Percentiles rank a stretch among this genome's conserved stretches.
Evolutionary conservation across 2,113 vertebrate species (phyloP).

Genomic region (Gracilinanus agilis): DNA sequence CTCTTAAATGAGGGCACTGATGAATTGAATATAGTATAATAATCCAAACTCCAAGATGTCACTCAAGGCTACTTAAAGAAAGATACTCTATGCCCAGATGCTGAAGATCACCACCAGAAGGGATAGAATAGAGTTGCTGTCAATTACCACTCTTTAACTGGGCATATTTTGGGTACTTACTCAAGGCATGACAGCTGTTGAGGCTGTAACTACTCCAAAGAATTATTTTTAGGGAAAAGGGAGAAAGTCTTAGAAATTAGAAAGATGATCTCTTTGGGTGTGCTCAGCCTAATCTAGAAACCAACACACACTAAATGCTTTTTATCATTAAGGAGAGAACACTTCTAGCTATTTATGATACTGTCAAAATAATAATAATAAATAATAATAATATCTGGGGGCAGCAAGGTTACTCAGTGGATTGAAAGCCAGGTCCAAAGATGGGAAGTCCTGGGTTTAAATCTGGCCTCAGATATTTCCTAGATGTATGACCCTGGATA

Average conservation of each 20-base stretch:
- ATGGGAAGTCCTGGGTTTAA: too few relatives aligned
- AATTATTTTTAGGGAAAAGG: background rate
- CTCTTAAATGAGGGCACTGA: conserved; percentile 33
- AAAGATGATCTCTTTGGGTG: background rate
- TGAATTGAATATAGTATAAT: conserved; percentile 1
- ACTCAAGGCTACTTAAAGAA: background rate
- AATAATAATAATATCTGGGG: background rate
- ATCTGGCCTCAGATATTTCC: too few relatives aligned
- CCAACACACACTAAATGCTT: background rate
- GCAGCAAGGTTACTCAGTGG: too few relatives aligned
- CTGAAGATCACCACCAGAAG: background rate
- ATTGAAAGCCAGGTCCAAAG: too few relatives aligned
- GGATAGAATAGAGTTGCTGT: background rate
- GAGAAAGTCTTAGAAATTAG: background rate
- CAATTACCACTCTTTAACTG: background rate
- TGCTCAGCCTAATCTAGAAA: background rate
- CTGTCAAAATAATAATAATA: background rate
- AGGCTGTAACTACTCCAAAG: background rate
- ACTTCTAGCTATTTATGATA: background rate
- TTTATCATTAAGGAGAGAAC: background rate
- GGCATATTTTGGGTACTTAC: background rate
- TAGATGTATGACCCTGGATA: too few relatives aligned
- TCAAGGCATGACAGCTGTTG: background rate
- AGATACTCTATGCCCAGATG: background rate
- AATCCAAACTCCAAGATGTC: background rate